Conservation (phyloP, 2,888 invertebrate genomes). For the Plusia festucae region DNA sequence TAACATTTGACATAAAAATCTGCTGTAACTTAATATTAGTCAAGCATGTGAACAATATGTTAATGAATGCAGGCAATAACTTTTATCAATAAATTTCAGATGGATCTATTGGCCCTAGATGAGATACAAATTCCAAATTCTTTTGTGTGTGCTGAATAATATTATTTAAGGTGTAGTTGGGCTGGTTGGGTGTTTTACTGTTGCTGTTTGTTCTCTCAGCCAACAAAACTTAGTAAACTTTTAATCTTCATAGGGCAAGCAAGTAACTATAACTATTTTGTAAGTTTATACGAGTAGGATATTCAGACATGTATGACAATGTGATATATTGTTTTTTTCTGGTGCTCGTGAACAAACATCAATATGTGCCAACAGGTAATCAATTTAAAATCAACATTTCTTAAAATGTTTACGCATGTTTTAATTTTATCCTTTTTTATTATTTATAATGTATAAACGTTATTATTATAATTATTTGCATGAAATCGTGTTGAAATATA, state of each 20-base stretch:
- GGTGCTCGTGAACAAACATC: conserved; percentile 8
- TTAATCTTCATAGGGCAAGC: conserved; percentile 5
- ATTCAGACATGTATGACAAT: conserved; percentile 7
- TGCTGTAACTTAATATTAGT: conserved; percentile 3
- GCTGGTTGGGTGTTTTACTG: neutral
- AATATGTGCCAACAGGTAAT: neutral
- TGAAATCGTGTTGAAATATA: conserved; percentile 21
- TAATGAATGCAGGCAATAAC: neutral
- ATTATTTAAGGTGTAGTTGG: neutral
- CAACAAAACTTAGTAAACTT: neutral
- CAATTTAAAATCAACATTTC: neutral
- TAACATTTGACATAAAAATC: no score
- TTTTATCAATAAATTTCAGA: neutral
- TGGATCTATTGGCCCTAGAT: neutral
- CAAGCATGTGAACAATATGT: neutral
- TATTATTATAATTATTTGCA: conserved; percentile 7
- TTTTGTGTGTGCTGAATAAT: neutral
- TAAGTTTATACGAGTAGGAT: conserved; percentile 8
- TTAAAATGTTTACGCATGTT: neutral
- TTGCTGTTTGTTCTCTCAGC: conserved; percentile 5
- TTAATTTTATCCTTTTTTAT: neutral
- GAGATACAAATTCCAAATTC: neutral
- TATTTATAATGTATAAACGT: neutral
- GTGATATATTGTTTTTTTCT: conserved; percentile 8
- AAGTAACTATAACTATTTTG: conserved; percentile 8